phyloP scores from a whole-genome alignment of 2,888 invertebrate genomes.

The Agrotis puta region DNA sequence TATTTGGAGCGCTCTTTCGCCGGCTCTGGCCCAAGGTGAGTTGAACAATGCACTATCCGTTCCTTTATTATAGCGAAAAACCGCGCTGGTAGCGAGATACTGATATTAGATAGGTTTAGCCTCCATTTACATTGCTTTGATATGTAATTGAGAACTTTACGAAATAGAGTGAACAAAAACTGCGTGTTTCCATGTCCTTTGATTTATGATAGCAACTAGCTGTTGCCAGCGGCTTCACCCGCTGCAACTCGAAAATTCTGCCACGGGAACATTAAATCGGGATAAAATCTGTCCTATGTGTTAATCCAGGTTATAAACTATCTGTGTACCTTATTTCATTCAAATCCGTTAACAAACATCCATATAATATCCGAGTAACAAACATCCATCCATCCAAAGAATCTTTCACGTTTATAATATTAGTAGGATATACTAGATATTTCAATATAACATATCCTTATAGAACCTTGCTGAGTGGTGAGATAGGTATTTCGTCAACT shows the following conservation, averaged over 20 bases:
- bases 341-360: no score
- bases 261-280: no score
- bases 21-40: conserved; percentile 88
- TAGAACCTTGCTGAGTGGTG: conserved; percentile 44
- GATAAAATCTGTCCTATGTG: no score
- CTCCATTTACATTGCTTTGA: conserved; percentile 56
- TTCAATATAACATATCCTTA: conserved; percentile 14
- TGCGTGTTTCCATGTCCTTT: conserved; percentile 3
- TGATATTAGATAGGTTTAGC: conserved; percentile 66
- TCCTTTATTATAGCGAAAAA: conserved; percentile 67
- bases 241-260: no score
- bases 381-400: no score
- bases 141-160: conserved; percentile 52
- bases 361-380: no score
- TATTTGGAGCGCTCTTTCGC: conserved; percentile 86
- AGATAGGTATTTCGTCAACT: conserved; percentile 57
- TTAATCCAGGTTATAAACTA: no score
- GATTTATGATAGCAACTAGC: conserved; percentile 27
- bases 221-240: no score
- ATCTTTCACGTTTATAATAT: no score
- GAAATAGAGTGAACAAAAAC: conserved; percentile 30
- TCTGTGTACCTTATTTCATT: no score
- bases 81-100: conserved; percentile 55
- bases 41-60: conserved; percentile 79
- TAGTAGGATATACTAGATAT: conserved; percentile 23